phyloP scores from a whole-genome alignment of 1,140 invertebrate genomes.

The Hylaeus anthracinus region DNA sequence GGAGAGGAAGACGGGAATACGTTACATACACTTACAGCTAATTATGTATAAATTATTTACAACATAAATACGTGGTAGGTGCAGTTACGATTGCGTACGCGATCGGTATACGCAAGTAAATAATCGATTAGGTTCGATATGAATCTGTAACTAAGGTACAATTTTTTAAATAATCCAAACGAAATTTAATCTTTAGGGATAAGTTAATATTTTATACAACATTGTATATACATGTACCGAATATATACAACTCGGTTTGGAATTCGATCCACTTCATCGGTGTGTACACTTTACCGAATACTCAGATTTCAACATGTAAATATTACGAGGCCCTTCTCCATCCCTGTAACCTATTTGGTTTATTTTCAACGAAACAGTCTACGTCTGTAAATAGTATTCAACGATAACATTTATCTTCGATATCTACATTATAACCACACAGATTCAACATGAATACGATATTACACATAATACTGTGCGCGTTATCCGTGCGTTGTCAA shows the following conservation, averaged over 20 bases:
- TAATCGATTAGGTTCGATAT: neutral
- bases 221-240: neutral
- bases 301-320: neutral
- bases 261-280: neutral
- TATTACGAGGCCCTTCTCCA: neutral
- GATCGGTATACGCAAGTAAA: neutral
- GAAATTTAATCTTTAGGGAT: neutral
- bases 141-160: neutral
- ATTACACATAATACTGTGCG: neutral
- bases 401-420: neutral
- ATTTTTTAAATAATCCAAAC: neutral
- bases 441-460: conserved; percentile 1
- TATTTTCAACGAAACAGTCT: neutral
- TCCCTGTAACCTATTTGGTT: neutral
- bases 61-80: conserved; percentile 10
- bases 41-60: conserved; percentile 26
- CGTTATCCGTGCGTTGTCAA: neutral
- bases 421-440: conserved; percentile 10
- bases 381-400: neutral
- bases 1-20: neutral
- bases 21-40: conserved; percentile 23
- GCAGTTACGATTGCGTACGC: too few species aligned
- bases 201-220: neutral
- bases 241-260: too few species aligned
- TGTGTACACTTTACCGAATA: too few species aligned